phyloP scores from a whole-genome alignment of 2,113 vertebrate genomes.

The Callospermophilus lateralis region DNA sequence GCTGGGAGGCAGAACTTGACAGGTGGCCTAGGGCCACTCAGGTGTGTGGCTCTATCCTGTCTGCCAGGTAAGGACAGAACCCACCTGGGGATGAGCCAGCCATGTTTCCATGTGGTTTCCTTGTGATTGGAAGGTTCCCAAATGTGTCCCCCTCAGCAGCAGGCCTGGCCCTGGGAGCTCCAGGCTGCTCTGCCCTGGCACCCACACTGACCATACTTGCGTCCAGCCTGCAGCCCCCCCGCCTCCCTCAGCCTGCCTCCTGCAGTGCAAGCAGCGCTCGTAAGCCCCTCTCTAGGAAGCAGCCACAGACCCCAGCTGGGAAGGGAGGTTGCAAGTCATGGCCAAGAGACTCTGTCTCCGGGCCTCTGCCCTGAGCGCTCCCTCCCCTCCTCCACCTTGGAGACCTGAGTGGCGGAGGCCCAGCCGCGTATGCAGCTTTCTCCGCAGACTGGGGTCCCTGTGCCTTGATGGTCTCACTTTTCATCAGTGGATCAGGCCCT shows the following conservation, averaged over 20 bases:
- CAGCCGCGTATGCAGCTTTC: neutral
- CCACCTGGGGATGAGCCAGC: neutral
- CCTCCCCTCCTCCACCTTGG: neutral
- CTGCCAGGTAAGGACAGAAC: neutral
- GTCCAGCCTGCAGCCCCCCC: neutral
- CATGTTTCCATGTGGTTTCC: neutral
- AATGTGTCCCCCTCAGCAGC: neutral
- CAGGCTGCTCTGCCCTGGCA: fast-evolving
- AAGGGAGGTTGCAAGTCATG: neutral
- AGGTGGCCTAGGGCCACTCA: neutral
- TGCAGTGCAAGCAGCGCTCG: neutral
- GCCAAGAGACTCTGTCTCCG: neutral
- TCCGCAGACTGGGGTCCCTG: neutral
- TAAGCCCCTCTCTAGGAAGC: neutral
- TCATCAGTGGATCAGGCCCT: too few relatives aligned
- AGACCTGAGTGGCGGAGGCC: neutral
- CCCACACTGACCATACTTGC: neutral
- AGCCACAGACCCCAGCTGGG: neutral
- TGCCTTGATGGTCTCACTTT: too few relatives aligned
- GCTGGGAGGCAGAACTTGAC: neutral
- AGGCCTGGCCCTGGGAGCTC: neutral
- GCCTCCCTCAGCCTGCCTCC: neutral
- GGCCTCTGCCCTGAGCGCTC: neutral
- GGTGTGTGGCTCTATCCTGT: neutral
- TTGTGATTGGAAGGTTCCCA: neutral